Base-by-base conservation (phyloP, 2,888 invertebrate species). In the Lumbricus terrestris region DNA sequence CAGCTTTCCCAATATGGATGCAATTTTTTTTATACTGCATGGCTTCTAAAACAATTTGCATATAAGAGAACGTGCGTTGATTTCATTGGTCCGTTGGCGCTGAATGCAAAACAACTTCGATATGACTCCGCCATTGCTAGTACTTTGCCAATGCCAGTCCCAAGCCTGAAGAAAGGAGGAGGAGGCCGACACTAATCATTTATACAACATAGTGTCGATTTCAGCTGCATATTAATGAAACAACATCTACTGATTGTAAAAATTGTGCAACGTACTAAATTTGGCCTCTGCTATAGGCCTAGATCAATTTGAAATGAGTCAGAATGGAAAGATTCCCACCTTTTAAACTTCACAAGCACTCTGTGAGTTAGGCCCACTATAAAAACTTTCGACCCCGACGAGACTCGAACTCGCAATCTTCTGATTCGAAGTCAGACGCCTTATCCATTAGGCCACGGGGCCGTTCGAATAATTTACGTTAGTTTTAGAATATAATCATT, bases 381-480 rank as follows among this genome's bases (percentile, higher is more conserved):
- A 40, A 15, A 11, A 54, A 29, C 11, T n/a, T 1, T n/a, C 69
- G 69, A 69, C 69, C 69, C 69, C n/a, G 69, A 69, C 69, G 69
- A 69, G 69, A 69, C 69, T 69, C 69, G 69, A 69, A 69, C 69
- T 69, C 69, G 69, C 69, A 69, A 69, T 69, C 69, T 69, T 69
- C 69, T 69, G 69, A 69, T 69, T n/a, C 69, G 69, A 69, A 69
- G 69, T 69, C 69, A 69, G 69, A 69, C 69, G 69, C 69, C 69
- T 69, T 69, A 69, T 69, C 69, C 69, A 69, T 69, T 69, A 69
- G 69, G 69, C 69, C 69, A 69, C 69, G n/a, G 69, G 69, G 69
- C 69, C 69, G 69, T n/a, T 69, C 69, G n/a, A n/a, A 2, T 11
- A 0, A 29, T 3, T n/a, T 0, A 11, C n/a, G 69, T 69, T 69